Evolutionary conservation across 1,140 invertebrate species (phyloP).

Genomic region (Melitaea cinxia): DNA sequence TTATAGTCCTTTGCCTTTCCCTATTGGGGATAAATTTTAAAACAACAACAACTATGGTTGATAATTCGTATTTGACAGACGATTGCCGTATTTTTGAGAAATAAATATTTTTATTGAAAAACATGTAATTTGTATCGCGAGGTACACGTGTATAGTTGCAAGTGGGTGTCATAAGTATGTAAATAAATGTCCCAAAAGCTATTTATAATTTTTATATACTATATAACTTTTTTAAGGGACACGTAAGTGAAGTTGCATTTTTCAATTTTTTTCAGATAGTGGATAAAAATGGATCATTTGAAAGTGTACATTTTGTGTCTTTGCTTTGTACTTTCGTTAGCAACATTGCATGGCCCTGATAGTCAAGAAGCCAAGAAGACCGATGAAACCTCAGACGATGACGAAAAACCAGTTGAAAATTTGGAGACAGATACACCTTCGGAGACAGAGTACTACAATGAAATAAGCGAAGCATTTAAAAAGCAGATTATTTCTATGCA

Average conservation of each 20-base stretch:
- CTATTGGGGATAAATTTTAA: too few species aligned
- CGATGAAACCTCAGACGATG: slow-evolving; percentile 49
- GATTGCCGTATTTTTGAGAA: slow-evolving; percentile 2
- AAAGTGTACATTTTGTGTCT: slow-evolving; percentile 56
- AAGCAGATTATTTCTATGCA: slow-evolving; percentile 55
- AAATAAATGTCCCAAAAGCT: slow-evolving; percentile 13
- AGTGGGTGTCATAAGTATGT: slow-evolving; percentile 37
- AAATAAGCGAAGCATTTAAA: slow-evolving; percentile 52
- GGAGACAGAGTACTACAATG: slow-evolving; percentile 36
- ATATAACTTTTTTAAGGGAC: slow-evolving; percentile 46
- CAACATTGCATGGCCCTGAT: slow-evolving; percentile 65
- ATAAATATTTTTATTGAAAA: slow-evolving; percentile 33
- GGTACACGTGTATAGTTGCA: slow-evolving; percentile 50
- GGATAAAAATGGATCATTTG: slow-evolving; percentile 50
- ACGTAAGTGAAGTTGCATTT: slow-evolving; percentile 55
- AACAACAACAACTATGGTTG: neutral
- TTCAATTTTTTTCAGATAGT: slow-evolving; percentile 10
- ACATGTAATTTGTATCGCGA: slow-evolving; percentile 39
- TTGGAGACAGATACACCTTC: slow-evolving; percentile 24
- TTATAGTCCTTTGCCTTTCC: too few species aligned
- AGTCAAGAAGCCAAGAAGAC: slow-evolving; percentile 45
- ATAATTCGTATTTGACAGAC: neutral
- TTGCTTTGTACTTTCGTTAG: slow-evolving; percentile 51
- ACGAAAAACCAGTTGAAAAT: slow-evolving; percentile 41
- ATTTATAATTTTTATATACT: slow-evolving; percentile 21